Percentiles rank a stretch among this genome's conserved stretches.
Conservation (phyloP, 92 coral and sea anemone genomes). For the Nematostella vectensis region DNA sequence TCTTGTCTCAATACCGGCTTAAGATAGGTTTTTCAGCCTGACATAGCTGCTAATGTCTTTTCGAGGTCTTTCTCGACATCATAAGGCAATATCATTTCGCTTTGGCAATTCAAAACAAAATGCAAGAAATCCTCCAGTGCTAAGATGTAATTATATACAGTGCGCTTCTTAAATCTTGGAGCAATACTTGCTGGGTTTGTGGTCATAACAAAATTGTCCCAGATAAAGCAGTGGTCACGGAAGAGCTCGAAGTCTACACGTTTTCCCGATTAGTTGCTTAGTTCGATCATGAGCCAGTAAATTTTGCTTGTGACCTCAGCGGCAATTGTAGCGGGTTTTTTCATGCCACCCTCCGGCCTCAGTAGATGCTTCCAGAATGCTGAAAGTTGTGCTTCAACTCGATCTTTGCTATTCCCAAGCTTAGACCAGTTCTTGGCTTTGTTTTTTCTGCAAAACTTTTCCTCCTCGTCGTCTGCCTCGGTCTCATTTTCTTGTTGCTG, state of each 20-base stretch:
- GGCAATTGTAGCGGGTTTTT: slow-evolving; percentile 1
- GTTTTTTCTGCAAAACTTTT: too few species aligned
- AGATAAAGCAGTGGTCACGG: neutral
- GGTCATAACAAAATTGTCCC: slow-evolving; percentile 12
- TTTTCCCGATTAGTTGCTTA: neutral
- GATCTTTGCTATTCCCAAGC: neutral
- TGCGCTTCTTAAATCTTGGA: slow-evolving; percentile 8
- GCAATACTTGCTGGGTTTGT: neutral
- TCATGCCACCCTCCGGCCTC: slow-evolving; percentile 9
- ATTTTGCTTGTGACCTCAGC: neutral
- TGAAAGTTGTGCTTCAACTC: neutral
- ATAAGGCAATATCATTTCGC: too few species aligned
- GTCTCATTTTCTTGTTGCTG: neutral
- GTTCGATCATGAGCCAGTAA: neutral
- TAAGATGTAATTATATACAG: slow-evolving; percentile 2
- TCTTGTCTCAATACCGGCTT: slow-evolving; percentile 10
- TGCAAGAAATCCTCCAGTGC: slow-evolving; percentile 11
- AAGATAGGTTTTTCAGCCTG: slow-evolving; percentile 9
- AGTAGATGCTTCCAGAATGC: neutral
- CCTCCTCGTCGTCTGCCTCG: too few species aligned
- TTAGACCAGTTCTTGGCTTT: neutral
- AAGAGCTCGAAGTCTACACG: neutral
- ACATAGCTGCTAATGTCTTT: neutral
- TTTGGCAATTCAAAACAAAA: neutral
- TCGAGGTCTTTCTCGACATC: neutral